Evolutionary conservation across 1,140 invertebrate species (phyloP), one percentile per base, ranked within the genome.

Genomic region (Limonius californicus): DNA sequence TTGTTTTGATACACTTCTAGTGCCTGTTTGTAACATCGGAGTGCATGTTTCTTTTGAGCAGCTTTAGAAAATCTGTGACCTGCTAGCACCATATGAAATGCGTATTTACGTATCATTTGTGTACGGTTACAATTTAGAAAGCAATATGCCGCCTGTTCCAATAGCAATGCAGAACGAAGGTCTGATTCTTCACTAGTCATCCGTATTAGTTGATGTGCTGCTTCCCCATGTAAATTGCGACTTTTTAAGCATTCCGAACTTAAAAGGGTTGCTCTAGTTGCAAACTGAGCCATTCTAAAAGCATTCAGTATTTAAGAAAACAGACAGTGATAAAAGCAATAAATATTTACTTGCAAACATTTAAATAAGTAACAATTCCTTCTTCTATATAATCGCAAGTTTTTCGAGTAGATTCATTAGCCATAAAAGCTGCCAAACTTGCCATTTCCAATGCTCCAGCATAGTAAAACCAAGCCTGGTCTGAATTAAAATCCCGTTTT

Each of bases 391-490:
- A 97, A 65, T 94, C 92, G 66, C 86, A 85, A 0, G 88, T 89
- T 73, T 92, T 92, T 21, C 85, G 78, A 56, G 83, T 85, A 0
- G 86, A 80, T 66, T 90, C 89, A 43, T 89, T 89, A 63, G 89
- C 86, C 89, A 97, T 92, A 72, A 95, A 97, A 1, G 93, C 90
- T 62, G 94, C 89, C 0, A 97, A 76, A 1, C 92, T 91, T 3
- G 94, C 94, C 94, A 98, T 97, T 82, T 98, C 95, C 42, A 96
- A 78, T 15, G 95, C 94, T 11, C 95, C 95, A 8, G 96, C 95
- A 79, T 93, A 97, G 76, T 97, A 94, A 11, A 98, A 79, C 96
- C 95, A 99, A 0, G 97, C 97, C 70, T 95, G 91, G 77, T 99
- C 97, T 14, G 89, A 89, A 69, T 91, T 90, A 77, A 99, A 99